phyloP scores from a whole-genome alignment of 2,797 vertebrate genomes.

The Syngnathus rostellatus region DNA sequence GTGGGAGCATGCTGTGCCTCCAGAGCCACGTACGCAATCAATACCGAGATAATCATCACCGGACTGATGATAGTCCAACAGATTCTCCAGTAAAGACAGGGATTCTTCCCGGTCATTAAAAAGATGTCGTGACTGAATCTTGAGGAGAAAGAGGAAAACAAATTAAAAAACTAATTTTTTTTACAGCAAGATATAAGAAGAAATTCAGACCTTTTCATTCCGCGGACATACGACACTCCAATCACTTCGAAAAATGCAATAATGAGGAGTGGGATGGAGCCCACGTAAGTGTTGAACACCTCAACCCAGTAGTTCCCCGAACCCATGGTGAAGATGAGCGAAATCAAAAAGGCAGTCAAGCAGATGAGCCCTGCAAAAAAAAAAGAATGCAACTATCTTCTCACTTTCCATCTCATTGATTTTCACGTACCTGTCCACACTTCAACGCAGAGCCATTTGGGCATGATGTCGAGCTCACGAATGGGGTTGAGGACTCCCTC shows the following conservation, averaged over 20 bases:
- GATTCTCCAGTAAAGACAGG: conserved; percentile 75
- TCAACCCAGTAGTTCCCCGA: conserved; percentile 93
- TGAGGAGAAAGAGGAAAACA: conserved; percentile 30
- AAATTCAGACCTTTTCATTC: conserved; percentile 71
- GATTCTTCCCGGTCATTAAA: conserved; percentile 78
- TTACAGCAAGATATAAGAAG: too few relatives aligned
- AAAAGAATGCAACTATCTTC: too few relatives aligned
- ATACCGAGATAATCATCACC: conserved; percentile 70
- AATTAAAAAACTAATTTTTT: too few relatives aligned
- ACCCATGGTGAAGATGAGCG: conserved; percentile 75
- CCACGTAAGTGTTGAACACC: conserved; percentile 79
- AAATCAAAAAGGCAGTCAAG: conserved; percentile 60
- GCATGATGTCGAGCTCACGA: conserved; percentile 67
- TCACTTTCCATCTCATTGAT: too few relatives aligned
- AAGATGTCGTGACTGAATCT: conserved; percentile 78
- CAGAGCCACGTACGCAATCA: conserved; percentile 69
- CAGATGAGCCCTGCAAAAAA: conserved; percentile 65
- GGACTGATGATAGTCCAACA: conserved; percentile 83
- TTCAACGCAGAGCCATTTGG: conserved; percentile 71
- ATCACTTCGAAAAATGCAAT: conserved; percentile 79
- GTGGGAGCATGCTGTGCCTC: conserved; percentile 56
- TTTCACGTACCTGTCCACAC: conserved; percentile 70
- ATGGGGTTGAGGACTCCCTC: conserved; percentile 78
- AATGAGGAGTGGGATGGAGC: conserved; percentile 76
- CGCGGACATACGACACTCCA: conserved; percentile 68